Percentiles rank a stretch among this genome's conserved stretches.
These are phyloP conservation scores for Crotalus tigris DNA, from an alignment of 2,113 vertebrate genomes.

Conservation along the genomic window DNA sequence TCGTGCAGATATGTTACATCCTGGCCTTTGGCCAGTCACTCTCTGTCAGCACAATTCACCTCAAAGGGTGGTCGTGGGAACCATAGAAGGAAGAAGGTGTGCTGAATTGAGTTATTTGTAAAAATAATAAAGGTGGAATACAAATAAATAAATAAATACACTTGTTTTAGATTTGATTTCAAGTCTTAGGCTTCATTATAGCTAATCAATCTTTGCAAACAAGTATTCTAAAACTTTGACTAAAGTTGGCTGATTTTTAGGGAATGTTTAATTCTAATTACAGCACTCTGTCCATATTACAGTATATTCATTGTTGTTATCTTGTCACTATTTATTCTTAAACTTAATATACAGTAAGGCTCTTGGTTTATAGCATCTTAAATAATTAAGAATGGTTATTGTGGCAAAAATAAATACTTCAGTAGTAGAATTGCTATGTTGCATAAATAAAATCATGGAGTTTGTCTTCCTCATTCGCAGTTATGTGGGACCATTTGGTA, in stretches of 20 bases:
- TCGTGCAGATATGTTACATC: background rate
- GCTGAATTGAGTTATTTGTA: background rate
- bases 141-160: background rate
- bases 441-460: background rate
- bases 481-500: no score
- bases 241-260: background rate
- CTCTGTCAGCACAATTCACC: background rate
- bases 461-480: no score
- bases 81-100: background rate
- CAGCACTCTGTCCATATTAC: background rate
- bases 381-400: no score
- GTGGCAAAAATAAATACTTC: background rate
- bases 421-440: background rate
- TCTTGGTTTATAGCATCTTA: background rate
- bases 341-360: background rate
- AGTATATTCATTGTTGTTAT: background rate
- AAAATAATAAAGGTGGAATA: background rate
- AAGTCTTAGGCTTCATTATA: background rate
- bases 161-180: background rate
- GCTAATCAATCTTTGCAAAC: background rate
- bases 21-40: background rate
- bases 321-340: background rate
- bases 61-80: no score
- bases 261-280: background rate
- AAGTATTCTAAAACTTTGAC: background rate